Base-by-base conservation (phyloP, 2,888 invertebrate species). In the Antheraea assamensis region DNA sequence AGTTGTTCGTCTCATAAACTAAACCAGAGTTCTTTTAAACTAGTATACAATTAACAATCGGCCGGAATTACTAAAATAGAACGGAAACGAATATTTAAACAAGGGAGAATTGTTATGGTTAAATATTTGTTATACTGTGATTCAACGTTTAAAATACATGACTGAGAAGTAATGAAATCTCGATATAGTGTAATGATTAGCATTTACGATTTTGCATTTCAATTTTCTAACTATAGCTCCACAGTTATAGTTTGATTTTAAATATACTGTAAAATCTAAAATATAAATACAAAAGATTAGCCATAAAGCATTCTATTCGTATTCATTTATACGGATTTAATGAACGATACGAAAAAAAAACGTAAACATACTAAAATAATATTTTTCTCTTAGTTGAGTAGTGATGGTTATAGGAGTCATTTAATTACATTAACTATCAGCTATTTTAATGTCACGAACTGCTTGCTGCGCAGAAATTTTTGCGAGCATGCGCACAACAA, bases 21-120 rank as follows among this genome's bases (percentile, higher is more conserved):
- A 30, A 64, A 64, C 30, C 30, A n/a, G 24, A n/a, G 4, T 35
- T 35, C 21, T 35, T 35, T 21, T 10, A 21, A 68, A 21, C 35
- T 21, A n/a, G 35, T 35, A 31, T 21, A 21, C 10, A 68, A 21
- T 35, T 35, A 68, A 68, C 35, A 35, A 35, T 31, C 68, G 68
- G 68, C 21, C 21, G 35, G 68, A n/a, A 68, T 68, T n/a, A 68
- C 68, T 35, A 27, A 68, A 68, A 68, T 68, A 68, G 35, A 68
- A 68, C 68, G 31, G 21, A 68, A 68, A 64, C 35, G n/a, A 8
- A n/a, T 21, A 68, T 68, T 35, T 68, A 68, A 68, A 68, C 68
- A 68, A n/a, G n/a, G n/a, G 68, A n/a, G 68, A 35, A 35, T n/a
- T 68, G 68, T 35, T 35, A 1, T 68, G 21, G 68, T 21, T 68